Conservation (phyloP, 2,888 invertebrate species). For the Venustoraphidia nigricollis region DNA sequence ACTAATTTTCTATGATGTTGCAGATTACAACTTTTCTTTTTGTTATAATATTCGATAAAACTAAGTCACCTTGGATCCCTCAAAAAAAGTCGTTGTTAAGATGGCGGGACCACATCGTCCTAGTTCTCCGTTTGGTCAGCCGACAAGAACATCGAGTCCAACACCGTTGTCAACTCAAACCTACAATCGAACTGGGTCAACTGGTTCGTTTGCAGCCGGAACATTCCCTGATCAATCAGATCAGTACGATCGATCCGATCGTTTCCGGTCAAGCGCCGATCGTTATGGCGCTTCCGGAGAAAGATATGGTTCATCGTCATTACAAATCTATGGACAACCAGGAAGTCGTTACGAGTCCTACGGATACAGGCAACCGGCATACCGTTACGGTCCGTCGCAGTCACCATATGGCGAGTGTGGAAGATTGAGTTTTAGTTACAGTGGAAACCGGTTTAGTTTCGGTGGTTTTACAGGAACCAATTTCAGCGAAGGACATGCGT, state of each 20-base stretch:
- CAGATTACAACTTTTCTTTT: no score
- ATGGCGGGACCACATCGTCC: conserved; percentile 6
- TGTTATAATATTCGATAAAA: no score
- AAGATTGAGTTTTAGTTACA: conserved; percentile 1
- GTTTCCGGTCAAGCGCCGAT: conserved; percentile 3
- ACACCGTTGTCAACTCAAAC: conserved; percentile 5
- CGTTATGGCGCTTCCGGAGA: not conserved
- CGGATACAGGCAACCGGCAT: not conserved
- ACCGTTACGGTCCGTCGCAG: not conserved
- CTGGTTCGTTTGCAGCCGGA: not conserved
- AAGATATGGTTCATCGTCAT: conserved; percentile 1
- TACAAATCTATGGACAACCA: conserved; percentile 2
- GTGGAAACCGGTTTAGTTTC: not conserved
- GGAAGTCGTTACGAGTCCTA: not conserved
- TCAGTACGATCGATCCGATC: conserved; percentile 2
- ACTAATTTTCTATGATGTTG: no score
- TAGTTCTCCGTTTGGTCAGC: conserved; percentile 4
- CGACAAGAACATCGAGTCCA: conserved; percentile 4
- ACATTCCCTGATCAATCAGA: conserved; percentile 1
- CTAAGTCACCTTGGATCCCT: no score
- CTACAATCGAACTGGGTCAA: conserved; percentile 3
- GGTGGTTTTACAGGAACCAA: not conserved
- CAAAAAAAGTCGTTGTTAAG: not conserved
- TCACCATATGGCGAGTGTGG: not conserved
- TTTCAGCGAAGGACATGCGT: not conserved